A percentile compares a stretch with the other conserved stretches of the same genome.
Evolutionary conservation across 2,797 vertebrate species (phyloP).

Genomic region (Alosa sapidissima): DNA sequence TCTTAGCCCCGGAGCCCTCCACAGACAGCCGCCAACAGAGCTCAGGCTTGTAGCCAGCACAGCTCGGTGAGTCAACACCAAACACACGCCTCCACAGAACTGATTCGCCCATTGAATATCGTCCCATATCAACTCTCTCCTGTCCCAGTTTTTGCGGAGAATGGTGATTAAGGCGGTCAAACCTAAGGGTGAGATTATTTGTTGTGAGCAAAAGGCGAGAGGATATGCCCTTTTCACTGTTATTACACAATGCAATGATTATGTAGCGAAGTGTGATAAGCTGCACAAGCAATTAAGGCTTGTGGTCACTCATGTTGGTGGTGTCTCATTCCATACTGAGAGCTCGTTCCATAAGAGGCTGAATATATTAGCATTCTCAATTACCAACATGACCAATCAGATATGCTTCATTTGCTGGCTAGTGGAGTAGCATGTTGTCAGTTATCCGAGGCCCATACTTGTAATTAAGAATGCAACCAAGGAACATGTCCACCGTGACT

Average conservation of each 20-base stretch:
- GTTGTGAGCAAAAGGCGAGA: background rate
- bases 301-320: slow-evolving; percentile 40
- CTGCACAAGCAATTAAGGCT: slow-evolving; percentile 24
- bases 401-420: slow-evolving; percentile 89
- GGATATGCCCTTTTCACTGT: background rate
- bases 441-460: slow-evolving; percentile 74
- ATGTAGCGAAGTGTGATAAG: background rate
- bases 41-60: background rate
- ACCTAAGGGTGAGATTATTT: background rate
- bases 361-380: slow-evolving; percentile 70
- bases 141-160: background rate
- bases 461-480: slow-evolving; percentile 87
- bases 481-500: slow-evolving; percentile 82
- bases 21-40: background rate
- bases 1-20: slow-evolving; percentile 8
- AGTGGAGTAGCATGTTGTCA: slow-evolving; percentile 78
- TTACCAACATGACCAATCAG: slow-evolving; percentile 93
- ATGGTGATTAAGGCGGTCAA: background rate
- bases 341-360: slow-evolving; percentile 51
- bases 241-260: background rate
- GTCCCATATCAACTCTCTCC: background rate
- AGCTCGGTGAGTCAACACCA: slow-evolving; percentile 16
- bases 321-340: slow-evolving; percentile 35
- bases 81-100: background rate
- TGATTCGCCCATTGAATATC: background rate